Base-by-base conservation (phyloP, 2,888 invertebrate genomes). In the Synergus laeviventris region DNA sequence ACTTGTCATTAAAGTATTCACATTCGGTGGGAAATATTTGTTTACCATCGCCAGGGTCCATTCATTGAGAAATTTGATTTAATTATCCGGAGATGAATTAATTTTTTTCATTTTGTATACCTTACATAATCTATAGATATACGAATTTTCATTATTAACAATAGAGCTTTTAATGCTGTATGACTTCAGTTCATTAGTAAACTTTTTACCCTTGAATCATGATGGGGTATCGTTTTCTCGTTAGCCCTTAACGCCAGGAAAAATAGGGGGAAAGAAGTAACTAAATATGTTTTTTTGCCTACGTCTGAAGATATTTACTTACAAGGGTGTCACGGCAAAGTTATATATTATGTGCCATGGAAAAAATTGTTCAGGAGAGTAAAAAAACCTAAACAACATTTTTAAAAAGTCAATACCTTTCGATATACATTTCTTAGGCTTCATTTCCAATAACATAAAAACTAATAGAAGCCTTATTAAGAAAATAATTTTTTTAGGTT, bases 1-100 rank as follows among this genome's bases (percentile, higher is more conserved):
- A 84, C 84, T 82, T 76, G 49, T 75, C 74, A 78, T 79, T 81
- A 77, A 60, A 73, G 75, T 66, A 74, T 76, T 76, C 76, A 64
- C 60, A 24, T 38, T 24, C 73, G 60, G 38, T 76, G 74, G 73
- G 73, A 78, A 78, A 56, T 66, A 38, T 64, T 64, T 64, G 38
- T 64, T 64, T 64, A 39, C 38, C 18, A 12, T 39, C 18, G 39
- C 16, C n/a, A 18, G 18, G 12, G 18, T 12, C n/a, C 12, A 61
- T 36, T n/a, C 16, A 31, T 36, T 24, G n/a, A 16, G n/a, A 61
- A 38, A 31, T n/a, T 61, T n/a, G 31, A 49, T 49, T 38, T 38
- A 38, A 61, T 61, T 61, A 36, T n/a, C 14, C 36, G n/a, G 9
- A n/a, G n/a, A 49, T 49, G n/a, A 49, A 49, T n/a, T n/a, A 7